Evolutionary conservation across 1,140 invertebrate species (phyloP).

Genomic region (Orius insidiosus): DNA sequence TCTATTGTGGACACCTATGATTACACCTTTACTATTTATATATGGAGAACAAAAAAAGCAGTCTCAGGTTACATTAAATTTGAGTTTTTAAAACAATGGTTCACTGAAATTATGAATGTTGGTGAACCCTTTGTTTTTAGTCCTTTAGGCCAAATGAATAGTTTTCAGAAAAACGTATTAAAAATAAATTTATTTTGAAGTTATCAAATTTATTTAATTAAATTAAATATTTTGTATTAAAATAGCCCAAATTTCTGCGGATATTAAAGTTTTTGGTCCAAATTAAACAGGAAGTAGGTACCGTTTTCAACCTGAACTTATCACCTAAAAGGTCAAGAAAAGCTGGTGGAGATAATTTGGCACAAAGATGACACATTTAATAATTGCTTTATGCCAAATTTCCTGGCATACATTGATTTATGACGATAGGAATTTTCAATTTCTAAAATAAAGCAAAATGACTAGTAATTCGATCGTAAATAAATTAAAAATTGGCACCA

Average conservation of each 20-base stretch:
- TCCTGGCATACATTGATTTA: not conserved
- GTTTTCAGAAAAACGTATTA: no score
- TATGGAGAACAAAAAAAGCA: constrained; percentile 1
- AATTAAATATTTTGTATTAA: no score
- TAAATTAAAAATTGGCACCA: not conserved
- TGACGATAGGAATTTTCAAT: not conserved
- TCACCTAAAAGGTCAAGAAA: no score
- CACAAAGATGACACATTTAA: not conserved
- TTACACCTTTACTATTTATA: constrained; percentile 5
- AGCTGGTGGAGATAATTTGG: no score
- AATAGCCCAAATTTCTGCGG: no score
- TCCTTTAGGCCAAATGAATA: no score
- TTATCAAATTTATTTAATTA: no score
- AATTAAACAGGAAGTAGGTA: no score
- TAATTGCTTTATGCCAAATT: not conserved
- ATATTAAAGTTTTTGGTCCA: no score
- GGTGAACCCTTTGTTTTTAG: no score
- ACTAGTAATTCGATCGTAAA: not conserved
- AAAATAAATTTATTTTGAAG: no score
- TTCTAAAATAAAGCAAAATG: not conserved
- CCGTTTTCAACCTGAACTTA: no score
- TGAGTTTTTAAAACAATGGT: not conserved
- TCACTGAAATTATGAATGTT: not conserved
- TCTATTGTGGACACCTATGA: constrained; percentile 7
- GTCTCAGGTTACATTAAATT: not conserved